Base-by-base conservation (phyloP, 2,888 invertebrate species). In the Drosophila borealis region DNA sequence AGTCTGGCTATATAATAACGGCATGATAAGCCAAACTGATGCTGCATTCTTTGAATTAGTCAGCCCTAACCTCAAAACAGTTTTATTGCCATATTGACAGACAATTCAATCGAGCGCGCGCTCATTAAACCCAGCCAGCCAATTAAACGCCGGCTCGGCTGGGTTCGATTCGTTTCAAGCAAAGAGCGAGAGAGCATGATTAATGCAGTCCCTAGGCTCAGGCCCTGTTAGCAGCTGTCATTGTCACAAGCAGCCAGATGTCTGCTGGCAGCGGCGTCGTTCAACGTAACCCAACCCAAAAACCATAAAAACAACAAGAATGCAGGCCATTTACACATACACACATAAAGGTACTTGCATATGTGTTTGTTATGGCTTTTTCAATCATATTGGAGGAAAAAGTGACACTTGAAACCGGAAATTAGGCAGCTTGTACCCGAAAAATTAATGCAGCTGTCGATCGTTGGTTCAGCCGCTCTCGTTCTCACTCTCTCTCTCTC, bases 381-480 rank as follows among this genome's bases (percentile, higher is more conserved):
- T 80, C 78, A 80, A 80, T 80, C 73, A 77, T 81, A 84, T 69
- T 49, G 44, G 42, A 34, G 62, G 54, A 56, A 68, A 79, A 81
- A 77, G 70, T 78, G 84, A 84, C 84, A 84, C 82, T 84, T 78
- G 84, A 84, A 84, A 84, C 84, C 84, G 84, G 84, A 84, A 84
- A 84, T 84, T 80, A 88, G 82, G 69, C 78, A 78, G 78, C 75
- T 73, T 80, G 78, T 67, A 62, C 68, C 68, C 77, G 65, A 50
- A 70, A 64, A 60, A 41, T 63, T 39, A 67, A 78, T 80, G 78
- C 82, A 77, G 87, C 82, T 86, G 84, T 71, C 79, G 66, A 62
- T 60, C 66, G 51, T 55, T 63, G 51, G 41, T 62, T 55, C 64
- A 19, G 42, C 39, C 42, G 29, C 46, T 59, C 53, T 25, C 46